Base-by-base conservation (phyloP, 2,888 invertebrate species). In the Gymnosoma rotundatum region DNA sequence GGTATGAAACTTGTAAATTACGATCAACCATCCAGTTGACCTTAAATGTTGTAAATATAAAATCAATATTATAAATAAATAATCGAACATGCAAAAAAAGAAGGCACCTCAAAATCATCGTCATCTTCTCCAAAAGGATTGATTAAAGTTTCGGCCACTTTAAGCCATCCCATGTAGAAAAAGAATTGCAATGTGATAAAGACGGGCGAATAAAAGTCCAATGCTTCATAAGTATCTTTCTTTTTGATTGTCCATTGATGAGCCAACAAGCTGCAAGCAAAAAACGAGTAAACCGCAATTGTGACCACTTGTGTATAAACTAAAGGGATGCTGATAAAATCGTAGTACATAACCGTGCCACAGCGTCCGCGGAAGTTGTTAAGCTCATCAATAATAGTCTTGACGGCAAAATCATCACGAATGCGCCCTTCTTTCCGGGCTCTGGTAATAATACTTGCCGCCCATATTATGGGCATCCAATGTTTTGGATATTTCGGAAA, bases 101-200 rank as follows among this genome's bases (percentile, higher is more conserved):
- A 48, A 38, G 20, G 7, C n/a, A 91, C 96, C 93, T 97, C 97
- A 89, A 97, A 97, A 88, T 97, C 97, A 88, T 97, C 97, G 88
- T 97, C 97, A 88, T 97, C 97, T 89, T 97, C 97, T 0, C 97
- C 97, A 88, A 97, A 97, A 0, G 97, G 97, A 92, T 98, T 98
- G 76, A 98, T 97, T 78, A 97, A 92, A 0, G 96, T 95, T 92
- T 98, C 97, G 7, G 97, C 97, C 83, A 97, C 97, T 93, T 97
- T 97, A 64, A 97, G 92, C 97, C 97, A 97, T 12, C 97, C 97
- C 95, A 96, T 95, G 89, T 96, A 96, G 92, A 96, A 96, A 91
- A 96, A 96, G 90, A 97, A 97, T 91, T 98, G 97, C 73, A 98
- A 93, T 5, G 96, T 95, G 1, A 96, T 96, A 90, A 98, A 97